Percentiles rank a stretch among this genome's conserved stretches.
phyloP scores from a whole-genome alignment of 2,888 invertebrate species.

The Ectemnius lituratus region DNA sequence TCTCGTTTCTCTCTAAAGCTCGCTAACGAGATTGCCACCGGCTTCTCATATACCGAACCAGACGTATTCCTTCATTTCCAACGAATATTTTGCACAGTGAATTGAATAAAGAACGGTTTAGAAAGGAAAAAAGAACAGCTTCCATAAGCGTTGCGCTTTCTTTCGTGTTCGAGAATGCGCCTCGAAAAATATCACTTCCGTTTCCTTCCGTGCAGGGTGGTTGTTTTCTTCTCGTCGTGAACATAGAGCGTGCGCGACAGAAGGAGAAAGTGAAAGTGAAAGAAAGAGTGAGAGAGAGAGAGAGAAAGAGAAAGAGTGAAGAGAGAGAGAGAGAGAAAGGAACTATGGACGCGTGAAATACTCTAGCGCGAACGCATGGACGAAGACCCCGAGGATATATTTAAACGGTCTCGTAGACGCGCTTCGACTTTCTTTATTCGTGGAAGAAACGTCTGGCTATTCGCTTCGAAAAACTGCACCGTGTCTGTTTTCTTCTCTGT shows the following conservation, averaged over 20 bases:
- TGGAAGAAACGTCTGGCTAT: conserved; percentile 36
- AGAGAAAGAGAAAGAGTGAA: too few species aligned
- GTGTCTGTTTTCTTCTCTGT: neutral
- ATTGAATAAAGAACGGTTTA: too few species aligned
- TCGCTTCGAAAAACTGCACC: conserved; percentile 37
- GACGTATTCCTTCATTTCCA: too few species aligned
- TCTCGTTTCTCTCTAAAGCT: too few species aligned
- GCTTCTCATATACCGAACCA: too few species aligned
- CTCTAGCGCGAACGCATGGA: conserved; percentile 54
- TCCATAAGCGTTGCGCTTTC: neutral
- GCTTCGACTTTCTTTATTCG: conserved; percentile 49
- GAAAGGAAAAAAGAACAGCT: neutral
- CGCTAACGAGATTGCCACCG: too few species aligned
- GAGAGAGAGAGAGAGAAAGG: conserved; percentile 8
- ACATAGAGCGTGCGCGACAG: too few species aligned
- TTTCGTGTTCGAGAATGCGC: too few species aligned
- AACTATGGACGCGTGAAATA: conserved; percentile 42
- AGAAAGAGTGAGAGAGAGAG: too few species aligned
- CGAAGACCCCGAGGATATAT: conserved; percentile 68
- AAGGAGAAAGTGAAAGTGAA: too few species aligned
- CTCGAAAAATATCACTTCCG: conserved; percentile 34
- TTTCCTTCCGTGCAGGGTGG: conserved; percentile 15
- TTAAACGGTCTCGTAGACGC: conserved; percentile 69
- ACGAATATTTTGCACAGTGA: too few species aligned
- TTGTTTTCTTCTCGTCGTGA: conserved; percentile 13